Conservation (phyloP, 2,888 invertebrate genomes). For the Julus scandinavius region DNA sequence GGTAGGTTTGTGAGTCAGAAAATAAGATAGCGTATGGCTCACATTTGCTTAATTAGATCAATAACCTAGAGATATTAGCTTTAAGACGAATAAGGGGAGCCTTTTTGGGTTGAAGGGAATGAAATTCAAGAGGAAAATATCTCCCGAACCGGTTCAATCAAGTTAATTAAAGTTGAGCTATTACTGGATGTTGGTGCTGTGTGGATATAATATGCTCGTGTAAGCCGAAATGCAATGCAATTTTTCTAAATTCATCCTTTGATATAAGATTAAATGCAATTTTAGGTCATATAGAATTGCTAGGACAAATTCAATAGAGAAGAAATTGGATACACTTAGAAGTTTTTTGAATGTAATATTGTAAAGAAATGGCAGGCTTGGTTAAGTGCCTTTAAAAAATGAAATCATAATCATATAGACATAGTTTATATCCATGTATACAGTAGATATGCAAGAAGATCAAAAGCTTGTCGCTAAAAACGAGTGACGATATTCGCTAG, state of each 20-base stretch:
- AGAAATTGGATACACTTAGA: background rate
- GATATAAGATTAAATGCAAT: background rate
- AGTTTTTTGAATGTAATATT: background rate
- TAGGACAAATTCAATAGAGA: background rate
- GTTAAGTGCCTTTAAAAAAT: background rate
- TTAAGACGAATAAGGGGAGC: background rate
- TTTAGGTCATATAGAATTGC: background rate
- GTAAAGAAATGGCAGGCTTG: background rate
- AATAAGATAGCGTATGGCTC: background rate
- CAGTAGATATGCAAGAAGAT: too few species aligned
- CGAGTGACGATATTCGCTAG: too few species aligned
- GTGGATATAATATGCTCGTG: background rate
- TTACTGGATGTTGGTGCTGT: background rate
- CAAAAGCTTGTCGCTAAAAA: too few species aligned
- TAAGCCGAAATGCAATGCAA: background rate
- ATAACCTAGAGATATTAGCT: constrained; percentile 5
- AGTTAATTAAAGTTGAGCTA: constrained; percentile 18
- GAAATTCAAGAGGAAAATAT: background rate
- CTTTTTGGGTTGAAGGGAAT: background rate
- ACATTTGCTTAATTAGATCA: constrained; percentile 10
- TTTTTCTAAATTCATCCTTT: background rate
- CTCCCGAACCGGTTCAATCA: background rate
- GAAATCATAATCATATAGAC: background rate
- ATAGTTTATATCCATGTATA: too few species aligned
- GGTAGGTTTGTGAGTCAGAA: background rate